phyloP scores from a whole-genome alignment of 2,888 invertebrate species.

The Volucella inanis region DNA sequence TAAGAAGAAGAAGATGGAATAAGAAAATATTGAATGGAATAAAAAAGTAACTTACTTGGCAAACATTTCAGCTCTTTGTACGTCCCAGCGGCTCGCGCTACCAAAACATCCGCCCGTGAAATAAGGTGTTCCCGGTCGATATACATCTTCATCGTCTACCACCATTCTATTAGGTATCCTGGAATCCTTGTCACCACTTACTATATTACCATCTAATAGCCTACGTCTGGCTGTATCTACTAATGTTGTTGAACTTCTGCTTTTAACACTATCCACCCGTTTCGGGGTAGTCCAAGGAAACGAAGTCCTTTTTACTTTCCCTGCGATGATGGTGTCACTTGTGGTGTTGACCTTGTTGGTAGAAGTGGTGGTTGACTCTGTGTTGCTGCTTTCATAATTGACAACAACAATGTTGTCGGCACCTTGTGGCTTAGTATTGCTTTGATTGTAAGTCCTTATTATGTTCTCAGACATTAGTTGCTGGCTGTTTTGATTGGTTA shows the following conservation, averaged over 20 bases:
- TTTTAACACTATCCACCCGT: conserved; percentile 22
- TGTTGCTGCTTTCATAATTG: conserved; percentile 4
- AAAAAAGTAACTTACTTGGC: conserved; percentile 75
- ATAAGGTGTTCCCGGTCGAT: conserved; percentile 72
- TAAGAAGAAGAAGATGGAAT: not conserved
- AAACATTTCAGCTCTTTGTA: conserved; percentile 77
- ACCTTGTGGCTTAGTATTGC: conserved; percentile 56
- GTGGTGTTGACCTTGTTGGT: not conserved
- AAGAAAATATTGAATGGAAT: not conserved
- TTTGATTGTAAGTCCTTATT: conserved; percentile 58
- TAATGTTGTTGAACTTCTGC: conserved; percentile 39
- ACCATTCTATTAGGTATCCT: conserved; percentile 19
- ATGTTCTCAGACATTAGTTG: conserved; percentile 44
- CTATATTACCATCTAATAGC: conserved; percentile 37
- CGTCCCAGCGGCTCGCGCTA: conserved; percentile 71
- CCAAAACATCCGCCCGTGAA: conserved; percentile 78
- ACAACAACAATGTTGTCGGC: conserved; percentile 32
- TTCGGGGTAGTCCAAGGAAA: conserved; percentile 30
- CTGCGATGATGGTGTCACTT: not conserved
- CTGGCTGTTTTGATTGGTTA: conserved; percentile 75
- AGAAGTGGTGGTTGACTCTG: conserved; percentile 1
- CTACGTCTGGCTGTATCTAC: conserved; percentile 32
- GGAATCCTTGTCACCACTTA: conserved; percentile 37
- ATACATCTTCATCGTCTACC: conserved; percentile 33
- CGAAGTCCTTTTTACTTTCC: conserved; percentile 54